Conservation (phyloP, 2,113 vertebrate species). For the Neofelis nebulosa region DNA sequence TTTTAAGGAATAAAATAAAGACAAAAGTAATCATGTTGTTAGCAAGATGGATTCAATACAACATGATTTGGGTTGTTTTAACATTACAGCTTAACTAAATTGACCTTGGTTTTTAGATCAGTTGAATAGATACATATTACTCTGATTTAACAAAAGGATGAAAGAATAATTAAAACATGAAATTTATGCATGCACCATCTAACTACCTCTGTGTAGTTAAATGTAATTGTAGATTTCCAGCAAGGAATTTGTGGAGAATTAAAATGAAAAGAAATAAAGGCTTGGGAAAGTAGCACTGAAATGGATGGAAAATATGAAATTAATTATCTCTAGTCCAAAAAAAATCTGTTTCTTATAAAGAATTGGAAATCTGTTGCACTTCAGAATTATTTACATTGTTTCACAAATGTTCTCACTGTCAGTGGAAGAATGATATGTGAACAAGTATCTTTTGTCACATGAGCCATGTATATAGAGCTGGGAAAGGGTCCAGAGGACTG, state of each 20-base stretch:
- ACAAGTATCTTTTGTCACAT: not conserved
- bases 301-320: conserved; percentile 63
- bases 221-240: conserved; percentile 30
- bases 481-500: not conserved
- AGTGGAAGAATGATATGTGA: not conserved
- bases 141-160: conserved; percentile 40
- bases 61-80: conserved; percentile 35
- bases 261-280: conserved; percentile 56
- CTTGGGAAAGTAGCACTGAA: conserved; percentile 30
- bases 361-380: conserved; percentile 1
- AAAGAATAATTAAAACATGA: conserved; percentile 50
- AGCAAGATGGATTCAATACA: not conserved
- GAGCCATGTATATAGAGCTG: not conserved
- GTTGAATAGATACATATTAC: not conserved
- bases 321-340: conserved; percentile 55
- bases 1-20: conserved; percentile 11
- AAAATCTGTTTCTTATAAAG: conserved; percentile 60
- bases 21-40: not conserved
- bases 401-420: conserved; percentile 22
- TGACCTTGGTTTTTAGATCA: conserved; percentile 44
- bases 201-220: conserved; percentile 30
- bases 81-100: conserved; percentile 24
- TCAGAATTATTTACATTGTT: conserved; percentile 63
- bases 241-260: conserved; percentile 34
- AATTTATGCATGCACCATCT: not conserved